phyloP scores from a whole-genome alignment of 2,113 vertebrate species.

The Antigone vipio region DNA sequence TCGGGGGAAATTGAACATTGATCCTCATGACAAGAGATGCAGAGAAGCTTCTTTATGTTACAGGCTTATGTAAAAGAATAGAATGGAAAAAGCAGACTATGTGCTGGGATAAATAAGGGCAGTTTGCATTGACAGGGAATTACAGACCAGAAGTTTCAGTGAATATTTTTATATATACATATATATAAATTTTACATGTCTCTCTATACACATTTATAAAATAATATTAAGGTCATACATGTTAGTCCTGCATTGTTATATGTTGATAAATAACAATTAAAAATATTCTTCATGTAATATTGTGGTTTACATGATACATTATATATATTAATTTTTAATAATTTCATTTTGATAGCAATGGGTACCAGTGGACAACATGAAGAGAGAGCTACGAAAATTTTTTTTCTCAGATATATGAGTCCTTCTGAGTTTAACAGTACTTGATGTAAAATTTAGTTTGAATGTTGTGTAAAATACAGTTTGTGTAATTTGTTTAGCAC shows the following conservation, averaged over 20 bases:
- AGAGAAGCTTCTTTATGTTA: background rate
- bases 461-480: background rate
- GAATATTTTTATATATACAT: background rate
- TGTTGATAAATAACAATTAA: background rate
- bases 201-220: background rate
- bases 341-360: background rate
- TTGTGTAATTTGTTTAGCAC: background rate
- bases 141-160: background rate
- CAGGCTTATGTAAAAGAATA: background rate
- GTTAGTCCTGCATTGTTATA: background rate
- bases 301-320: background rate
- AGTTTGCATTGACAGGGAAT: background rate
- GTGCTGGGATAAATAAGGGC: background rate
- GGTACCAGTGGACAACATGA: background rate
- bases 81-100: background rate
- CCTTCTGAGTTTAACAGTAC: background rate
- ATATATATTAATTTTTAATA: background rate
- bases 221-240: background rate
- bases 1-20: background rate
- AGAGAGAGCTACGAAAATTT: background rate
- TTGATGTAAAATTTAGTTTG: background rate
- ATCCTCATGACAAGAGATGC: background rate
- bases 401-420: background rate
- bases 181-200: background rate
- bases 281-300: background rate